phyloP scores from a whole-genome alignment of 2,888 invertebrate species.

The Chrysolina americana region DNA sequence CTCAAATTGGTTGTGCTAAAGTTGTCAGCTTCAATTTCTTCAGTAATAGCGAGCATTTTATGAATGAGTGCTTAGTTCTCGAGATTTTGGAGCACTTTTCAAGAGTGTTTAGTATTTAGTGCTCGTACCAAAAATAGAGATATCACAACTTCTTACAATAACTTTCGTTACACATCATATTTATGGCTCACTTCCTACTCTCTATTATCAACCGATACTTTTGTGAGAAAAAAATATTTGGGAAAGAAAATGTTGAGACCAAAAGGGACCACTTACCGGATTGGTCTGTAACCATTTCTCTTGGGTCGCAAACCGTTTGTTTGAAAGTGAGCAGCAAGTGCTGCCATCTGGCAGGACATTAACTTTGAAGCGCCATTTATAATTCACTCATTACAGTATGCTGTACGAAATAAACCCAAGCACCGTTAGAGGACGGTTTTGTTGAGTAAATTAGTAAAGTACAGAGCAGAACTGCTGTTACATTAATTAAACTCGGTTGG shows the following conservation, averaged over 20 bases:
- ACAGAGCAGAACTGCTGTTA: constrained; percentile 32
- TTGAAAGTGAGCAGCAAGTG: constrained; percentile 31
- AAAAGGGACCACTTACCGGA: neutral
- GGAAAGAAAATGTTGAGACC: neutral
- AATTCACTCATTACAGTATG: constrained; percentile 41
- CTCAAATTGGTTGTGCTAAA: too few relatives aligned
- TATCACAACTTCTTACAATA: too few relatives aligned
- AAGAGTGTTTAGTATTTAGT: too few relatives aligned
- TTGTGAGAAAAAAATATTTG: too few relatives aligned
- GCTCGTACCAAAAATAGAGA: too few relatives aligned
- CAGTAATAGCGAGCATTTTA: too few relatives aligned
- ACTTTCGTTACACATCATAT: too few relatives aligned
- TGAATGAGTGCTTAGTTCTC: too few relatives aligned
- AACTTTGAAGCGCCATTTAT: constrained; percentile 42
- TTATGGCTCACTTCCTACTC: too few relatives aligned
- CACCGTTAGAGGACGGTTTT: constrained; percentile 42
- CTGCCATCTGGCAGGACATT: constrained; percentile 37
- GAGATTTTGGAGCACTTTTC: too few relatives aligned
- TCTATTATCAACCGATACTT: too few relatives aligned
- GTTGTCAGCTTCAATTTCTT: too few relatives aligned
- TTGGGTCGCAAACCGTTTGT: neutral
- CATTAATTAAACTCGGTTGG: constrained; percentile 44
- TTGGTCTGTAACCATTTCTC: neutral
- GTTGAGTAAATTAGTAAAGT: constrained; percentile 46
- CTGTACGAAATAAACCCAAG: constrained; percentile 38